Conservation (phyloP, 2,797 vertebrate genomes). For the Hippocampus kuda region DNA sequence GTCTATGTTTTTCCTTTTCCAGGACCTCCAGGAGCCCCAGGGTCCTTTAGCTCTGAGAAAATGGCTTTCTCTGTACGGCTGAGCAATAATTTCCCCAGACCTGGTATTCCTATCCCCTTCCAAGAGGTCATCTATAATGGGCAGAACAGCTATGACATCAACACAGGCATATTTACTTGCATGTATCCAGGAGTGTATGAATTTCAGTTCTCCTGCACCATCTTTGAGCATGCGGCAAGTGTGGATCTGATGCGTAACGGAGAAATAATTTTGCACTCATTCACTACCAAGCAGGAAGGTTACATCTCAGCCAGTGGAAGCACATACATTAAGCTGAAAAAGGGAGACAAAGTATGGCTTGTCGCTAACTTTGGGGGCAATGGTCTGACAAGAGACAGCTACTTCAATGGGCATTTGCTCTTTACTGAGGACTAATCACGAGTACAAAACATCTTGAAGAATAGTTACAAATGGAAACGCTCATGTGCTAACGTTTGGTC, state of each 20-base stretch:
- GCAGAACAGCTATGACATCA: conserved; percentile 36
- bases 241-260: conserved; percentile 37
- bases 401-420: conserved; percentile 48
- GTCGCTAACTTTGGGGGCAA: conserved; percentile 2
- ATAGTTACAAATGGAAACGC: no score
- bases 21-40: conserved; percentile 7
- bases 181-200: conserved; percentile 45
- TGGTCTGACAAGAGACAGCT: conserved; percentile 37
- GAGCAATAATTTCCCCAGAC: conserved; percentile 11
- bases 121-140: conserved; percentile 43
- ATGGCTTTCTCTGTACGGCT: conserved; percentile 42
- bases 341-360: conserved; percentile 41
- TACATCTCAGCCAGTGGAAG: conserved; percentile 36
- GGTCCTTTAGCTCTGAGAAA: background rate
- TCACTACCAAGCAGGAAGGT: conserved; percentile 22
- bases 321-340: conserved; percentile 21
- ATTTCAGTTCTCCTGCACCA: conserved; percentile 46
- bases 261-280: conserved; percentile 33
- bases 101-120: conserved; percentile 34
- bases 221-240: conserved; percentile 4
- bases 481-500: background rate
- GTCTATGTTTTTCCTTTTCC: background rate
- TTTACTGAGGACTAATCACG: conserved; percentile 29
- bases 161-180: conserved; percentile 46
- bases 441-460: background rate